phyloP scores from a whole-genome alignment of 2,888 invertebrate species.

The Sepiola atlantica region DNA sequence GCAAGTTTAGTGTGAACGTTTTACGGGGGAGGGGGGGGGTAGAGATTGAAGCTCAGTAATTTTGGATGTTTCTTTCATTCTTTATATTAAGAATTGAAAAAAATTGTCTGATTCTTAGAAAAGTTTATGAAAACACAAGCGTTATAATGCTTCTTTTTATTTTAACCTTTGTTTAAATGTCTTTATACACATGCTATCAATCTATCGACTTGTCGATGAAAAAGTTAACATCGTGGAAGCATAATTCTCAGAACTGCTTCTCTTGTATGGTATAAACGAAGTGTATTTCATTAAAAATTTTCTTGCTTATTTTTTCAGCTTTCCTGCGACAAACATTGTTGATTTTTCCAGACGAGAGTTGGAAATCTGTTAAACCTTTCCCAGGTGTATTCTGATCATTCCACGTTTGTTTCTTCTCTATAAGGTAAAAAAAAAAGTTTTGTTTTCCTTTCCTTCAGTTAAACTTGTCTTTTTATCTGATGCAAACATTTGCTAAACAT shows the following conservation, averaged over 20 bases:
- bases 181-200: not conserved
- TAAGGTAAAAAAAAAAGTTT: not conserved
- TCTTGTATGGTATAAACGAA: not conserved
- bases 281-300: not conserved
- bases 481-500: constrained; percentile 10
- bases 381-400: not conserved
- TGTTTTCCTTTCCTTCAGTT: not conserved
- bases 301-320: not conserved
- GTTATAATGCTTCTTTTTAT: too few species aligned
- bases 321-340: not conserved
- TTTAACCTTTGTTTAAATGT: too few species aligned
- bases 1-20: too few species aligned
- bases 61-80: too few species aligned
- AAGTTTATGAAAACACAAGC: too few species aligned
- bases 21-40: too few species aligned
- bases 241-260: not conserved
- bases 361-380: not conserved
- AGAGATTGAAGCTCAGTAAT: too few species aligned
- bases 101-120: too few species aligned
- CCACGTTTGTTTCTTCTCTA: not conserved
- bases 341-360: not conserved
- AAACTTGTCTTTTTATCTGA: constrained; percentile 10
- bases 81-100: too few species aligned
- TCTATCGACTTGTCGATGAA: not conserved
- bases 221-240: not conserved